Conservation (phyloP, 2,113 vertebrate genomes). For the Semicossyphus pulcher region DNA sequence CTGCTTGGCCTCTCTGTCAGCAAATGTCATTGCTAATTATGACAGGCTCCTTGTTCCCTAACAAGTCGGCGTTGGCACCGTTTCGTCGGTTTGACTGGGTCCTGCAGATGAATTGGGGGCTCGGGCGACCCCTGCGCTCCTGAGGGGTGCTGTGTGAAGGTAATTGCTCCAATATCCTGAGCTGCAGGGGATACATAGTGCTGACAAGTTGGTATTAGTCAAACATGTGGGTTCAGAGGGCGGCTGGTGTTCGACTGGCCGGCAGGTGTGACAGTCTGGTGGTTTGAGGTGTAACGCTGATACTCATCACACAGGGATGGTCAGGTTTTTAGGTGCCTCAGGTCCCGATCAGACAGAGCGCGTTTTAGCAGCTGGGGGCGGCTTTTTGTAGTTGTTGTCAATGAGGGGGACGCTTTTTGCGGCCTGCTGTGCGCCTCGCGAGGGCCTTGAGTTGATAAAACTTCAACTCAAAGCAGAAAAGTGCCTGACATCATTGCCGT, state of each 20-base stretch:
- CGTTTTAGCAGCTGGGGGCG: too few relatives aligned
- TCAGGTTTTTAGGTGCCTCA: background rate
- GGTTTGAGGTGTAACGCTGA: constrained; percentile 35
- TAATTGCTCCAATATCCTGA: constrained; percentile 80
- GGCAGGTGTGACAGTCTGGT: constrained; percentile 51
- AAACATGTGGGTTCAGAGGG: constrained; percentile 66
- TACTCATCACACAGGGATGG: constrained; percentile 41
- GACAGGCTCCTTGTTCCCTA: constrained; percentile 66
- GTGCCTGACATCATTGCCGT: too few relatives aligned
- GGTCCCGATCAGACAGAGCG: too few relatives aligned
- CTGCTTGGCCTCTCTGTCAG: constrained; percentile 76
- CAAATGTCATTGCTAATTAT: constrained; percentile 80
- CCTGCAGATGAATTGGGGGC: constrained; percentile 67
- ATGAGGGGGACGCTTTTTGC: too few relatives aligned
- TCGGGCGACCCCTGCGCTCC: constrained; percentile 53
- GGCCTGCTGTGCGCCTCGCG: too few relatives aligned
- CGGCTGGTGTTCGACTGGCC: constrained; percentile 14
- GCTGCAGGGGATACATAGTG: constrained; percentile 69
- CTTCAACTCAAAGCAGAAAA: too few relatives aligned
- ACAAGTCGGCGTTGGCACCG: constrained; percentile 63
- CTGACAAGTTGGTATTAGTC: constrained; percentile 77
- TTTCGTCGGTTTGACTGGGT: constrained; percentile 63
- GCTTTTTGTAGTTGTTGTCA: too few relatives aligned
- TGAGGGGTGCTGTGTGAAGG: constrained; percentile 59
- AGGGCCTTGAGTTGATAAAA: too few relatives aligned